Percentiles rank a stretch among this genome's conserved stretches.
Evolutionary conservation across 2,113 vertebrate species (phyloP).

Genomic region (Cercocebus atys): DNA sequence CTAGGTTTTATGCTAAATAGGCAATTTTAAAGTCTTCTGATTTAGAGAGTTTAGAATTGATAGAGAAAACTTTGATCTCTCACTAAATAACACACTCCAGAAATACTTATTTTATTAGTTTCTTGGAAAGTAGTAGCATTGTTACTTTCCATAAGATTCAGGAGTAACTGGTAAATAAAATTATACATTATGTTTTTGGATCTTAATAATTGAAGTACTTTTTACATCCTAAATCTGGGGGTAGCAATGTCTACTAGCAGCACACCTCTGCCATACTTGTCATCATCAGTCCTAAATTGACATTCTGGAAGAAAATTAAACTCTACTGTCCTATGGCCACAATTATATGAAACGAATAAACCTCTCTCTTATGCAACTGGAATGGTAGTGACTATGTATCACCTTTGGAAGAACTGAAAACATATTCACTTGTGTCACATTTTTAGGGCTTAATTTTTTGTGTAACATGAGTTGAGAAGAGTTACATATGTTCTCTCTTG

Average conservation of each 20-base stretch:
- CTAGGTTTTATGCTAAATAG: neutral
- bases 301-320: neutral
- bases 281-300: neutral
- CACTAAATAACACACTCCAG: neutral
- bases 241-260: neutral
- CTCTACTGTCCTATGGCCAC: neutral
- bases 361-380: neutral
- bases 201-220: neutral
- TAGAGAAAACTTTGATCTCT: neutral
- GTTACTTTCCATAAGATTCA: neutral
- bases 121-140: neutral
- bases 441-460: neutral
- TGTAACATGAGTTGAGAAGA: neutral
- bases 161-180: neutral
- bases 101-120: constrained; percentile 15
- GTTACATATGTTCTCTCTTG: neutral
- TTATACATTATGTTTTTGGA: neutral
- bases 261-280: neutral
- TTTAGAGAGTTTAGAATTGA: neutral
- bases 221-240: neutral
- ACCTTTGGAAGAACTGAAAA: neutral
- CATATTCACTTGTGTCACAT: neutral
- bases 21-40: neutral
- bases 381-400: neutral
- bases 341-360: neutral